phyloP scores from a whole-genome alignment of 2,113 vertebrate genomes.

The Xenopus borealis region DNA sequence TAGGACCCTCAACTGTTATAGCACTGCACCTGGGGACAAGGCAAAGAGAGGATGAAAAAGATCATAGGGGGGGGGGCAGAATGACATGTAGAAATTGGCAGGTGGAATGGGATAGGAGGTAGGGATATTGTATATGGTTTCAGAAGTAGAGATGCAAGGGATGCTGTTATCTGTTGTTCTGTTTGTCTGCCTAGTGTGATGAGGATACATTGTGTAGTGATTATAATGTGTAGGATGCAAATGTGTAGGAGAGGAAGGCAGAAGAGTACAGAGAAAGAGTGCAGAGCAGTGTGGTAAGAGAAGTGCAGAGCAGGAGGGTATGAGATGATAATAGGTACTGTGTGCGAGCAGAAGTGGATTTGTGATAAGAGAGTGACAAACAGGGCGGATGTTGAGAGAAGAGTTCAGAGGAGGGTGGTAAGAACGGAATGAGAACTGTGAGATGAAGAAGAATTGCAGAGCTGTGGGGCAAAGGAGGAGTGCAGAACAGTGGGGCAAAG shows the following conservation, averaged over 20 bases:
- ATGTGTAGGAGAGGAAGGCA: not conserved
- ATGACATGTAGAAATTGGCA: not conserved
- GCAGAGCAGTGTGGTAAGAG: not conserved
- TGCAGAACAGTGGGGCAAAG: not conserved
- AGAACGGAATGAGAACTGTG: not conserved
- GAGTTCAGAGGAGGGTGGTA: not conserved
- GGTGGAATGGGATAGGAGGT: not conserved
- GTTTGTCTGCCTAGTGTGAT: not conserved
- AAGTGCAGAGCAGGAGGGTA: not conserved
- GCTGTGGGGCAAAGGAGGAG: not conserved
- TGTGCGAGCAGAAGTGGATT: not conserved
- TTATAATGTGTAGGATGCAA: too few relatives aligned
- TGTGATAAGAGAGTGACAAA: too few relatives aligned
- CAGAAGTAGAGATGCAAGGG: too few relatives aligned
- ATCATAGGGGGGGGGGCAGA: not conserved
- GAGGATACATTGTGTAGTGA: not conserved
- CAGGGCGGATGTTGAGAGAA: not conserved
- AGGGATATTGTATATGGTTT: not conserved
- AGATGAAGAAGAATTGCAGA: not conserved
- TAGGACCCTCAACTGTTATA: constrained; percentile 7
- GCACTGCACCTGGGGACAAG: not conserved
- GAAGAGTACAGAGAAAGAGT: not conserved
- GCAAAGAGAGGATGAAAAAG: too few relatives aligned
- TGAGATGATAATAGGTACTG: too few relatives aligned
- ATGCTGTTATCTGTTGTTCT: too few relatives aligned